phyloP scores from a whole-genome alignment of 2,888 invertebrate species.

The Odontocolon sp. region DNA sequence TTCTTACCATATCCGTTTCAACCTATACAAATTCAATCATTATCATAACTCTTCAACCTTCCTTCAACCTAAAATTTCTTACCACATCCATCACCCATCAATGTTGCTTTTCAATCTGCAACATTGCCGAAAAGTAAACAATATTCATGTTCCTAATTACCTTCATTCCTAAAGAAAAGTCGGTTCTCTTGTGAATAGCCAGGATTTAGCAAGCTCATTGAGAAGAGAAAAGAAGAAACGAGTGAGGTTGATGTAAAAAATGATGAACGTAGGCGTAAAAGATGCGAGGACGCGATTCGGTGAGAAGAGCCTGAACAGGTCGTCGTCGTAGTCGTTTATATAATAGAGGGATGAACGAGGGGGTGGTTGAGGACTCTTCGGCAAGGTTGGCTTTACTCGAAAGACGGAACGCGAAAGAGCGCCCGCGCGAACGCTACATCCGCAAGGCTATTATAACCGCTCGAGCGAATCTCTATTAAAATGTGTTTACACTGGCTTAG shows the following conservation, averaged over 20 bases:
- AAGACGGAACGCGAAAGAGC: too few relatives aligned
- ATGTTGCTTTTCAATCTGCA: too few relatives aligned
- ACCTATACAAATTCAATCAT: too few relatives aligned
- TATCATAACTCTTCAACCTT: too few relatives aligned
- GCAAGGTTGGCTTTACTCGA: conserved; percentile 47
- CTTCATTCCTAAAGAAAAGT: too few relatives aligned
- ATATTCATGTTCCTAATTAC: too few relatives aligned
- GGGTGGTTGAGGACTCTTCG: conserved; percentile 29
- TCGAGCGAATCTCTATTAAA: conserved; percentile 81
- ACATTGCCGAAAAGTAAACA: too few relatives aligned
- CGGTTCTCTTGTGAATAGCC: background rate
- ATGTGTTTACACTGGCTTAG: conserved; percentile 81
- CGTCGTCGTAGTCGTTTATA: conserved; percentile 42
- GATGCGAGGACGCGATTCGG: conserved; percentile 57
- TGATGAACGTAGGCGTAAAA: conserved; percentile 56
- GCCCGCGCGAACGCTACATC: conserved; percentile 77
- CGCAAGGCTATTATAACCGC: conserved; percentile 81
- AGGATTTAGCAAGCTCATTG: background rate
- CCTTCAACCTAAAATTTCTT: too few relatives aligned
- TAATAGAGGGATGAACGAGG: conserved; percentile 46
- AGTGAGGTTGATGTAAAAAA: conserved; percentile 18
- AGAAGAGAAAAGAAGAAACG: background rate
- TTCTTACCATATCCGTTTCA: too few relatives aligned
- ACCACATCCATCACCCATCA: too few relatives aligned
- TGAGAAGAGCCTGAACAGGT: conserved; percentile 19